Evolutionary conservation across 2,797 vertebrate species (phyloP).

Genomic region (Lacerta bilineata): DNA sequence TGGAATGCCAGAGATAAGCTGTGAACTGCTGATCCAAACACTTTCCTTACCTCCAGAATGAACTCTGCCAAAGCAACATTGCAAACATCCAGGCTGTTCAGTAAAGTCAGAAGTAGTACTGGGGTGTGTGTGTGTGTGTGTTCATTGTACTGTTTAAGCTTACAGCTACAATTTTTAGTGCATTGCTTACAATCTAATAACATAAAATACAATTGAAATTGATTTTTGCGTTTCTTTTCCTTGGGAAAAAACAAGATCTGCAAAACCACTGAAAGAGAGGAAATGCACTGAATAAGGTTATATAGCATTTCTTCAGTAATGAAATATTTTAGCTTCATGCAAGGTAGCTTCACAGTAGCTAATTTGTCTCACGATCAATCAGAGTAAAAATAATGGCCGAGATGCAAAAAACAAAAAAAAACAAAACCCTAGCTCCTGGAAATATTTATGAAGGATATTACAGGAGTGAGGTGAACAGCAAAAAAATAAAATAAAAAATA

Average conservation of each 20-base stretch:
- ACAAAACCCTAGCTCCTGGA: not conserved
- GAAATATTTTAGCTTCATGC: constrained; percentile 34
- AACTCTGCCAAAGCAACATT: constrained; percentile 29
- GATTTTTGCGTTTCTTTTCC: constrained; percentile 34
- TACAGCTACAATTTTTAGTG: constrained; percentile 43
- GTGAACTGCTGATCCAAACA: constrained; percentile 17
- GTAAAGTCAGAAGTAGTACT: constrained; percentile 17
- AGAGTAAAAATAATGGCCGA: constrained; percentile 20
- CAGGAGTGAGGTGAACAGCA: not conserved
- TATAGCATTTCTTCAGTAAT: constrained; percentile 35
- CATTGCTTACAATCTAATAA: constrained; percentile 54
- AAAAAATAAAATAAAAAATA: not conserved
- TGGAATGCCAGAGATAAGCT: constrained; percentile 10
- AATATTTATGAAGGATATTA: constrained; percentile 19
- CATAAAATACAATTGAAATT: constrained; percentile 62
- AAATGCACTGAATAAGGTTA: constrained; percentile 30
- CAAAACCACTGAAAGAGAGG: constrained; percentile 12
- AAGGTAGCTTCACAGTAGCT: constrained; percentile 32
- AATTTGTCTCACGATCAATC: constrained; percentile 44
- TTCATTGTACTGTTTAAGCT: constrained; percentile 44
- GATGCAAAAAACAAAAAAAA: constrained; percentile 16
- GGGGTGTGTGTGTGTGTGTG: not conserved
- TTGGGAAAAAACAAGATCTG: constrained; percentile 24
- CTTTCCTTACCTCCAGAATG: constrained; percentile 21
- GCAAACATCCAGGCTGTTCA: constrained; percentile 8